Evolutionary conservation across 2,888 invertebrate species (phyloP), one percentile per base, ranked within the genome.

Genomic region (Chymomyza fuscimana): DNA sequence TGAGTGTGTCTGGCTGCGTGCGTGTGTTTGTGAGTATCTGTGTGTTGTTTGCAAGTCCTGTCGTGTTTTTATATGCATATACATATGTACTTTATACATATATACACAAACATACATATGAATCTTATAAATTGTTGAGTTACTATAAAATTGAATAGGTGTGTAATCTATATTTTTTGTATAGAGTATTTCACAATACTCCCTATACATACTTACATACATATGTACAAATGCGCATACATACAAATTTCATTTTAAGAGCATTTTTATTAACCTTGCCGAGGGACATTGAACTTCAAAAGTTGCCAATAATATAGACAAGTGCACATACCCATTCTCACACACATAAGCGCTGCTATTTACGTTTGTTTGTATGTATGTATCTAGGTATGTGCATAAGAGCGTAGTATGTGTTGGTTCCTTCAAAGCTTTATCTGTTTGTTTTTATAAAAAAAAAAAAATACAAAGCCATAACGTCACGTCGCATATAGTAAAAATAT

Each of bases 221-320:
- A 22, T 19, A 46, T 46, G 16, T 4, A 46, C 19, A 40, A n/a
- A 16, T 1, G 36, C n/a, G 19, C 19, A 22, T 9, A 19, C 19
- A 62, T 46, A 62, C 46, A 62, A 9, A 62, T 19, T 22, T 59
- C 16, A n/a, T 60, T 60, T 36, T 72, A 72, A 72, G 72, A 76
- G 68, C 68, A 77, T 72, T 73, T 64, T 77, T 77, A 74, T 77
- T 77, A 77, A 77, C 77, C 77, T 77, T 77, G 77, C 67, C 73
- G 74, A 67, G 77, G 77, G 77, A 77, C 77, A 77, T 77, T 77
- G 77, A 77, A 77, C 77, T 77, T 77, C 77, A 77, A 77, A 77
- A 77, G 77, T 73, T 64, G 73, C 69, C 69, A 70, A 75, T 70
- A 66, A 56, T 70, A 76, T 70, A 16, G 25, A 36, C 5, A 54